A percentile compares a stretch with the other conserved stretches of the same genome.
phyloP scores from a whole-genome alignment of 2,113 vertebrate genomes.

The Aptenodytes patagonicus region DNA sequence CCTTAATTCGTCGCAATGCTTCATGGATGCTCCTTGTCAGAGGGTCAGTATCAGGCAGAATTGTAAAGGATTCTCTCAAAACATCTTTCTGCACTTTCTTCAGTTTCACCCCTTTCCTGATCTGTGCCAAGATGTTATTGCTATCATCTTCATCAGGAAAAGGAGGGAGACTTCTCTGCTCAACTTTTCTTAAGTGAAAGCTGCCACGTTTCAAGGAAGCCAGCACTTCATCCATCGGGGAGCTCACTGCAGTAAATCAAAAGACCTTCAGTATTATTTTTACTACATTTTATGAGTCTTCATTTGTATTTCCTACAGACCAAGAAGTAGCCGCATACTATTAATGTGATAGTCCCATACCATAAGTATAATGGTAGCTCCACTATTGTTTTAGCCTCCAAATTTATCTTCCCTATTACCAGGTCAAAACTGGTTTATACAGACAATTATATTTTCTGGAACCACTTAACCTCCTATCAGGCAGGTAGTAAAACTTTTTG shows the following conservation, averaged over 20 bases:
- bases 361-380: neutral
- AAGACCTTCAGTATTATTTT: conserved; percentile 11
- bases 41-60: conserved; percentile 86
- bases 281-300: neutral
- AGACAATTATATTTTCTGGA: neutral
- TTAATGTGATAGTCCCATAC: neutral
- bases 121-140: conserved; percentile 98
- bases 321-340: neutral
- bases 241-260: conserved; percentile 82
- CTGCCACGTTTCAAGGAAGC: conserved; percentile 95
- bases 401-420: neutral
- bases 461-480: neutral
- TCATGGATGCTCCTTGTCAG: conserved; percentile 97
- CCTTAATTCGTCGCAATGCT: conserved; percentile 94
- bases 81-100: conserved; percentile 91
- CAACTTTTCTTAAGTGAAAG: conserved; percentile 95
- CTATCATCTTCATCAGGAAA: conserved; percentile 92
- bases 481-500: neutral
- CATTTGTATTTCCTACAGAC: neutral
- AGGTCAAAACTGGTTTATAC: neutral
- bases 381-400: neutral
- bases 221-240: conserved; percentile 98
- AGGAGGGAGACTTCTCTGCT: conserved; percentile 89
- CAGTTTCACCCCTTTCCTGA: conserved; percentile 93
- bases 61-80: conserved; percentile 79